phyloP scores from a whole-genome alignment of 1,140 invertebrate genomes.

The Colletes gigas region DNA sequence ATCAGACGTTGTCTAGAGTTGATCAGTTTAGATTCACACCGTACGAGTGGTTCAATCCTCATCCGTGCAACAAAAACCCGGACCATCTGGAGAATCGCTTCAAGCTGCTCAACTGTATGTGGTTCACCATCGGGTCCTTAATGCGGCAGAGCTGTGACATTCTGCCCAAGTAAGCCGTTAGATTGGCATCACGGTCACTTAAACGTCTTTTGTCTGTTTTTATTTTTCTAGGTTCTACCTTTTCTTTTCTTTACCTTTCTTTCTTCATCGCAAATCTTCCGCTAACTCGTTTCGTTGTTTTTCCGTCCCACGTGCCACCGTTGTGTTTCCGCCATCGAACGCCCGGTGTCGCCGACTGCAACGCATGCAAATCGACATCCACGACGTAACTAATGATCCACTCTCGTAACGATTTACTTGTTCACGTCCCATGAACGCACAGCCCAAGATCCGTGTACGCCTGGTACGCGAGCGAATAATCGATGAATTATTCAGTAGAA shows the following conservation, averaged over 20 bases:
- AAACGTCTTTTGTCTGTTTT: constrained; percentile 3
- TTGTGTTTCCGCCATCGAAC: not conserved
- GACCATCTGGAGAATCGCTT: constrained; percentile 94
- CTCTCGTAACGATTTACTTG: constrained; percentile 35
- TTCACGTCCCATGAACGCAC: constrained; percentile 6
- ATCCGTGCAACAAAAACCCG: constrained; percentile 89
- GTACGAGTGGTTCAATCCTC: constrained; percentile 95
- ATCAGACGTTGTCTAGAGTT: constrained; percentile 60
- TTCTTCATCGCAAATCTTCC: not conserved
- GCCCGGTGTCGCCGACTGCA: not conserved
- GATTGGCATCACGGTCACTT: constrained; percentile 46
- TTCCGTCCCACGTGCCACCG: not conserved
- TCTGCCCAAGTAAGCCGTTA: constrained; percentile 90
- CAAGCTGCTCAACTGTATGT: constrained; percentile 95
- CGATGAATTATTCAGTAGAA: constrained; percentile 40
- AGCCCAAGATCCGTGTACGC: not conserved
- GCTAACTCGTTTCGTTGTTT: not conserved
- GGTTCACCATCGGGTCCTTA: constrained; percentile 96
- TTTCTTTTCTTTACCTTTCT: not conserved
- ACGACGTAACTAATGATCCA: constrained; percentile 22
- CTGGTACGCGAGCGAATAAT: not conserved
- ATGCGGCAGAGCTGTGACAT: constrained; percentile 97
- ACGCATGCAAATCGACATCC: constrained; percentile 28
- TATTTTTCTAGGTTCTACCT: not conserved
- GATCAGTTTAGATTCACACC: constrained; percentile 89